Evolutionary conservation across 2,113 vertebrate species (phyloP).

Genomic region (human): DNA sequence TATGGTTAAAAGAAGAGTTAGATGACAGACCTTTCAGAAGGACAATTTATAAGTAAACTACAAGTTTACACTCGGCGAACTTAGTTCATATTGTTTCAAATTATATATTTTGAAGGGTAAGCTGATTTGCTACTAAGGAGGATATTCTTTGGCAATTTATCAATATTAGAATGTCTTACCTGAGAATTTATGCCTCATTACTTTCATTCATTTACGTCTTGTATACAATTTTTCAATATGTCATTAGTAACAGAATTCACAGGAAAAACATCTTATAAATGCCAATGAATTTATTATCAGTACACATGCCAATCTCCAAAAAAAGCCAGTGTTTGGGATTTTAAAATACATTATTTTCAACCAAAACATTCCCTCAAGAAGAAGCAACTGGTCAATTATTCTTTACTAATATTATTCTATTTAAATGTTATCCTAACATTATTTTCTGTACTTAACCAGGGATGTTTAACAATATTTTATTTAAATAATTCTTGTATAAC

Average conservation of each 20-base stretch:
- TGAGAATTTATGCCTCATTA: neutral
- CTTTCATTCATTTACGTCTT: neutral
- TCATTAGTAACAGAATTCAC: neutral
- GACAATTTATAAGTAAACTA: neutral
- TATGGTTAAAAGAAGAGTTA: neutral
- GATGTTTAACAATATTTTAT: neutral
- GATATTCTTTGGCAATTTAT: neutral
- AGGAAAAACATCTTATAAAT: neutral
- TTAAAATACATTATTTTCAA: neutral
- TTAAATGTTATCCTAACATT: neutral
- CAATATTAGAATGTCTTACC: neutral
- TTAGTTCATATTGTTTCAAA: neutral
- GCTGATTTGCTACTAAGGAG: neutral
- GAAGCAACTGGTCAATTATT: neutral
- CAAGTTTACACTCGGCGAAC: neutral
- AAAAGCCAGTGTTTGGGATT: neutral
- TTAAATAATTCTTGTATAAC: slow-evolving; percentile 3
- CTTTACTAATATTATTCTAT: fast-evolving
- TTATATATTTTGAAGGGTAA: neutral
- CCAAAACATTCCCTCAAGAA: neutral
- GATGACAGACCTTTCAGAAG: neutral
- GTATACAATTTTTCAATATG: neutral
- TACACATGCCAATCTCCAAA: neutral
- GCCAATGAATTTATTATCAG: neutral
- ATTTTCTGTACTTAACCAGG: neutral